These are phyloP conservation scores for Pseudococcus jackbeardsleyi DNA, from an alignment of 2,888 invertebrate genomes.

Conservation along the genomic window DNA sequence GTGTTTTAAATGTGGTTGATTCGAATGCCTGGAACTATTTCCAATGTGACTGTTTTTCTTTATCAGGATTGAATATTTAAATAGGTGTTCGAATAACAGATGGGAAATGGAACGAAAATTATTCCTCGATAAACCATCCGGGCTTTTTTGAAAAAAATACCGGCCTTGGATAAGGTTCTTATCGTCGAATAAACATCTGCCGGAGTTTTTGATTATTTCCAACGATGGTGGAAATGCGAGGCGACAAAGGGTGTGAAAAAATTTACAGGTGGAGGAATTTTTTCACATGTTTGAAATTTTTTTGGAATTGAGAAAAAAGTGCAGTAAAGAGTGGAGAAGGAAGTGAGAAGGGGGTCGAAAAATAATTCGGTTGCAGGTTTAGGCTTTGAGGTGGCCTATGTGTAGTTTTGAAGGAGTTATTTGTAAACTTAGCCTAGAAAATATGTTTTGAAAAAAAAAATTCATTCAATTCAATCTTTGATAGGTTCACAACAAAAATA, in stretches of 20 bases:
- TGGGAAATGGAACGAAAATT: slow-evolving; percentile 42
- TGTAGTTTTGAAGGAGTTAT: background rate
- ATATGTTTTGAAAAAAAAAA: background rate
- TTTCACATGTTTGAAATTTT: background rate
- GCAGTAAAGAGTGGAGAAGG: background rate
- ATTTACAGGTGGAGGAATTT: background rate
- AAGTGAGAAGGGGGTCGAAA: background rate
- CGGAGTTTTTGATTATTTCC: background rate
- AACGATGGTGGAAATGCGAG: background rate
- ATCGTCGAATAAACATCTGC: slow-evolving; percentile 6
- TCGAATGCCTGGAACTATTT: background rate
- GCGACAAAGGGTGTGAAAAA: background rate
- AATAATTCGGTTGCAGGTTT: background rate
- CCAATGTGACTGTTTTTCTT: slow-evolving; percentile 1
- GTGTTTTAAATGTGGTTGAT: background rate
- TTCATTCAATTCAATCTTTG: no score
- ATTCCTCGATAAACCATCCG: slow-evolving; percentile 23
- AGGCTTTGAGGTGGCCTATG: background rate
- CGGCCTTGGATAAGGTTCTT: slow-evolving; percentile 11
- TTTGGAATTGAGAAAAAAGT: background rate
- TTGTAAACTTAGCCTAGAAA: background rate
- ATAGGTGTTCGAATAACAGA: slow-evolving; percentile 30
- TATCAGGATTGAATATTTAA: slow-evolving; percentile 52
- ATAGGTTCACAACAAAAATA: no score
- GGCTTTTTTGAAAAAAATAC: slow-evolving; percentile 1